Conservation (phyloP, 1,140 invertebrate species). For the Ceratitis capitata region DNA sequence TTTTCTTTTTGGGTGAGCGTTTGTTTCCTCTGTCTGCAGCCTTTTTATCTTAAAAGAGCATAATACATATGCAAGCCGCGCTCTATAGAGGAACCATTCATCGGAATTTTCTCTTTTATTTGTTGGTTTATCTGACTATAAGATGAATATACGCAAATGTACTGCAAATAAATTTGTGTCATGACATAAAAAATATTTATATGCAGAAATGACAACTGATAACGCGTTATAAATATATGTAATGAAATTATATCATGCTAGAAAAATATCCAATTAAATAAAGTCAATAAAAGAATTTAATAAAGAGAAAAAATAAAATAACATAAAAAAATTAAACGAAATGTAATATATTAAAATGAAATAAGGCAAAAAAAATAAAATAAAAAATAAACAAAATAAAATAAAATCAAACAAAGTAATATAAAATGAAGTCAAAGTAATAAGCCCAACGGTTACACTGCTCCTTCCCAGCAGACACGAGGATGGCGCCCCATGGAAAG, state of each 20-base stretch:
- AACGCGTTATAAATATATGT: slow-evolving; percentile 65
- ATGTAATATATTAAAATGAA: no score
- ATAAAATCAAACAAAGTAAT: no score
- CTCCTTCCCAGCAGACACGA: no score
- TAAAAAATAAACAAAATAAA: no score
- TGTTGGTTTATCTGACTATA: neutral
- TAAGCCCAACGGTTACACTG: no score
- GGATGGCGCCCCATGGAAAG: no score
- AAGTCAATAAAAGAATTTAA: slow-evolving; percentile 43
- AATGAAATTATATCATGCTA: slow-evolving; percentile 63
- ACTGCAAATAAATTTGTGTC: neutral
- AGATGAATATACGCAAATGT: neutral
- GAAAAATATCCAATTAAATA: slow-evolving; percentile 51
- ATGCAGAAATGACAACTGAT: slow-evolving; percentile 67
- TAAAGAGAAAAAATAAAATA: slow-evolving; percentile 44
- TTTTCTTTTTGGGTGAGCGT: neutral
- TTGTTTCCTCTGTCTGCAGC: neutral
- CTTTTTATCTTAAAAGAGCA: no score
- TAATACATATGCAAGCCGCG: neutral
- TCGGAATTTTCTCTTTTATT: neutral
- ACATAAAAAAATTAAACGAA: no score
- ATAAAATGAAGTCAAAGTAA: no score
- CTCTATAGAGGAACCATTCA: neutral
- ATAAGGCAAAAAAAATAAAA: no score
- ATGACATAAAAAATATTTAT: slow-evolving; percentile 57